Conservation (phyloP, 2,797 vertebrate species). For the Neosilurus hyrtlii region DNA sequence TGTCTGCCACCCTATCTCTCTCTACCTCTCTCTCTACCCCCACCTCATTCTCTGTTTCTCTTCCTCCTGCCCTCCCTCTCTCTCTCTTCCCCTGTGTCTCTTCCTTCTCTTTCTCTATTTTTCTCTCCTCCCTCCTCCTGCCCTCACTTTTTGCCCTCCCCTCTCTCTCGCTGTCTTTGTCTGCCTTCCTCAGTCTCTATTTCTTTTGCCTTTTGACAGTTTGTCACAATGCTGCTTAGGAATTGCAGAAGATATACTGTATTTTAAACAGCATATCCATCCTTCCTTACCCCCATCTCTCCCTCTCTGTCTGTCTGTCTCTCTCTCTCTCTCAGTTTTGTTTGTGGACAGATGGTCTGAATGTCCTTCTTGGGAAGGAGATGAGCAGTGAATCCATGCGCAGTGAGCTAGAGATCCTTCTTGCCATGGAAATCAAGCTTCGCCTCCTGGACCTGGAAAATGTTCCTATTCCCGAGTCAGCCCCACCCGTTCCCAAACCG, state of each 20-base stretch:
- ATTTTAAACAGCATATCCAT: too few relatives aligned
- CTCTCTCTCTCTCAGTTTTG: slow-evolving; percentile 77
- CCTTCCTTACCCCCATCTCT: too few relatives aligned
- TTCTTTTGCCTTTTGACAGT: too few relatives aligned
- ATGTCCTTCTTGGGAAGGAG: slow-evolving; percentile 84
- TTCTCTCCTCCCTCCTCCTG: too few relatives aligned
- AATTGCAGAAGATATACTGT: too few relatives aligned
- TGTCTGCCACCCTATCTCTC: not conserved
- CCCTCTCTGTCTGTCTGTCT: not conserved
- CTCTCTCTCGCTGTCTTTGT: too few relatives aligned
- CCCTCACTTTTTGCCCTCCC: too few relatives aligned
- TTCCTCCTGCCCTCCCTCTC: not conserved
- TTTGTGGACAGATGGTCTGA: slow-evolving; percentile 93
- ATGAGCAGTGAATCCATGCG: slow-evolving; percentile 90
- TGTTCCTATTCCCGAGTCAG: slow-evolving; percentile 84
- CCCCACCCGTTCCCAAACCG: slow-evolving; percentile 85
- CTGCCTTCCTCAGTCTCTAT: too few relatives aligned
- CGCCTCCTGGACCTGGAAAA: slow-evolving; percentile 94
- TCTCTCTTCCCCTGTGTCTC: not conserved
- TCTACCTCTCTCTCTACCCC: not conserved
- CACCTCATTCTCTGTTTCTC: not conserved
- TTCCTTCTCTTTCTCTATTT: not conserved
- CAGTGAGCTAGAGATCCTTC: slow-evolving; percentile 90
- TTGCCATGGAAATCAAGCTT: slow-evolving; percentile 97
- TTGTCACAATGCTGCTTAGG: too few relatives aligned